Conservation (phyloP, 2,113 vertebrate genomes). For the Leptobrachium ailaonicum region DNA sequence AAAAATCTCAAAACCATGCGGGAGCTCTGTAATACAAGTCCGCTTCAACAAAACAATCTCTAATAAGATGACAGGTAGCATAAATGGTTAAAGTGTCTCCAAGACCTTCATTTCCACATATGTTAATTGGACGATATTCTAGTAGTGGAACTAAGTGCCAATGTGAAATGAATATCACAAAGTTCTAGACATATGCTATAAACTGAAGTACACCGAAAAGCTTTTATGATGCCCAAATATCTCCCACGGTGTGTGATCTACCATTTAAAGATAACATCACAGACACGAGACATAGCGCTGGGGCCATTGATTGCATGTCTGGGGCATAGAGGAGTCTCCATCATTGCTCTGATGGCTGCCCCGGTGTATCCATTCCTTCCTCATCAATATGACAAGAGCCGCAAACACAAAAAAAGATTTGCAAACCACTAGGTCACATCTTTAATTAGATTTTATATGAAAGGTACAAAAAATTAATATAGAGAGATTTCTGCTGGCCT, state of each 20-base stretch:
- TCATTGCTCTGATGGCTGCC: conserved; percentile 19
- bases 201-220: not conserved
- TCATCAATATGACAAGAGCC: conserved; percentile 49
- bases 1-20: too few relatives aligned
- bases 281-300: conserved; percentile 10
- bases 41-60: too few relatives aligned
- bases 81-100: too few relatives aligned
- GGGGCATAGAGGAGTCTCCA: conserved; percentile 22
- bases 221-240: conserved; percentile 6
- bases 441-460: conserved; percentile 65
- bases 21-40: too few relatives aligned
- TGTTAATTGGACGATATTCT: too few relatives aligned
- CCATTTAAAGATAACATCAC: conserved; percentile 31
- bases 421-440: not conserved
- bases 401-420: conserved; percentile 47
- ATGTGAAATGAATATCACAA: too few relatives aligned
- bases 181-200: too few relatives aligned
- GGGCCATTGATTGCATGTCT: conserved; percentile 41
- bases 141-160: too few relatives aligned
- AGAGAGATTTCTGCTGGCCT: conserved; percentile 45
- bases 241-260: conserved; percentile 35
- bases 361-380: conserved; percentile 34
- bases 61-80: too few relatives aligned
- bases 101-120: too few relatives aligned
- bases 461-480: conserved; percentile 57